Evolutionary conservation across 2,797 vertebrate species (phyloP).

Genomic region (Siniperca obscura): DNA sequence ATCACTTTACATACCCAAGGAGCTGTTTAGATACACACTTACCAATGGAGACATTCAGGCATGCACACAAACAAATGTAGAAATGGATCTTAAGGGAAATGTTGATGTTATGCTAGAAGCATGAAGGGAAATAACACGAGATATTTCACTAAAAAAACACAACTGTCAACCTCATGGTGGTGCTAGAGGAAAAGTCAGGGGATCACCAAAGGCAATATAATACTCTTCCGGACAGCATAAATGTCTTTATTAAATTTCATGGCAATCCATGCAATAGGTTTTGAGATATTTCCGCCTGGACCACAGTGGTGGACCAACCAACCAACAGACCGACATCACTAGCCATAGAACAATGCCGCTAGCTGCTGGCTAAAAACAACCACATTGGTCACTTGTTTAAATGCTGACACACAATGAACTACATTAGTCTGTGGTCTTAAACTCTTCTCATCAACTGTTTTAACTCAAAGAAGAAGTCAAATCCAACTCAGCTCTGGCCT

Average conservation of each 20-base stretch:
- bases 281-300: too few relatives aligned
- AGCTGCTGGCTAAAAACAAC: not conserved
- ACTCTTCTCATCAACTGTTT: not conserved
- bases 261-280: too few relatives aligned
- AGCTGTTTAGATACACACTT: constrained; percentile 16
- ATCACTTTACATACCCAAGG: constrained; percentile 43
- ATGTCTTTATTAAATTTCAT: not conserved
- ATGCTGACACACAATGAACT: not conserved
- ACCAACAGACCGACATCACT: not conserved
- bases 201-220: not conserved
- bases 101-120: not conserved
- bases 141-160: not conserved
- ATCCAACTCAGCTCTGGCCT: not conserved
- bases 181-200: not conserved
- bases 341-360: too few relatives aligned
- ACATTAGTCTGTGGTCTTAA: not conserved
- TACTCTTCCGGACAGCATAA: not conserved
- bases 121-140: too few relatives aligned
- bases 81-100: not conserved
- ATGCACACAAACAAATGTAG: not conserved
- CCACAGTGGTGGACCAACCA: not conserved
- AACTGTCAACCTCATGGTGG: not conserved
- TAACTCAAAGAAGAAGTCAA: not conserved
- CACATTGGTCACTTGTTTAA: not conserved
- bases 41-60: not conserved